phyloP scores from a whole-genome alignment of 35 echinoderm and acorn worm genomes.

The Hemicentrotus pulcherrimus region DNA sequence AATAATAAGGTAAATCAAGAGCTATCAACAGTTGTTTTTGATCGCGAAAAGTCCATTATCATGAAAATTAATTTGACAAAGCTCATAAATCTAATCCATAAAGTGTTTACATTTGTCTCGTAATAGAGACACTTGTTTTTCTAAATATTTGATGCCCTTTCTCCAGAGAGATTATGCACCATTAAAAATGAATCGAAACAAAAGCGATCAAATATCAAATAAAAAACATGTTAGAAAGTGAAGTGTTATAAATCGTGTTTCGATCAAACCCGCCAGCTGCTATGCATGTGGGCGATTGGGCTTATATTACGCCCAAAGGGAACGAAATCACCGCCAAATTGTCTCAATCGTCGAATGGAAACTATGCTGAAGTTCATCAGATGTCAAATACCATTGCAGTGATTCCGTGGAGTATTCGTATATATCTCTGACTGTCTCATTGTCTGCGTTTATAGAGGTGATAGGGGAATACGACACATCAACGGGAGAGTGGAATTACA shows the following conservation, averaged over 20 bases:
- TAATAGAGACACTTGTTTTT: constrained; percentile 5
- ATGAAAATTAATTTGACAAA: neutral
- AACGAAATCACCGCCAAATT: neutral
- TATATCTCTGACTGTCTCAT: neutral
- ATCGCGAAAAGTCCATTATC: neutral
- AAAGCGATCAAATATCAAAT: neutral
- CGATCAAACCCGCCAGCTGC: neutral
- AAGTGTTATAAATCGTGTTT: constrained; percentile 1
- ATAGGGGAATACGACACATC: neutral
- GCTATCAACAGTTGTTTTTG: neutral
- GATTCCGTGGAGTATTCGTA: neutral
- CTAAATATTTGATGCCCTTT: neutral
- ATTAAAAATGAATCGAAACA: constrained; percentile 31
- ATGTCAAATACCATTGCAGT: neutral
- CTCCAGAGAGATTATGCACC: neutral
- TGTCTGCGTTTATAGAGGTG: neutral
- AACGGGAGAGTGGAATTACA: neutral
- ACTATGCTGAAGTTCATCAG: neutral
- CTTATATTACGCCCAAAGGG: constrained; percentile 38
- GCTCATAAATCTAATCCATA: neutral
- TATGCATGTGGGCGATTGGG: constrained; percentile 3
- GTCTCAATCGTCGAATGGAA: neutral
- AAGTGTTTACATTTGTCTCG: neutral
- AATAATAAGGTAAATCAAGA: neutral
- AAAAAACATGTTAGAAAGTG: neutral